A percentile compares a stretch with the other conserved stretches of the same genome.
These are phyloP conservation scores for Alentia gelatinosa DNA, from an alignment of 2,888 invertebrate genomes.

Conservation along the genomic window DNA sequence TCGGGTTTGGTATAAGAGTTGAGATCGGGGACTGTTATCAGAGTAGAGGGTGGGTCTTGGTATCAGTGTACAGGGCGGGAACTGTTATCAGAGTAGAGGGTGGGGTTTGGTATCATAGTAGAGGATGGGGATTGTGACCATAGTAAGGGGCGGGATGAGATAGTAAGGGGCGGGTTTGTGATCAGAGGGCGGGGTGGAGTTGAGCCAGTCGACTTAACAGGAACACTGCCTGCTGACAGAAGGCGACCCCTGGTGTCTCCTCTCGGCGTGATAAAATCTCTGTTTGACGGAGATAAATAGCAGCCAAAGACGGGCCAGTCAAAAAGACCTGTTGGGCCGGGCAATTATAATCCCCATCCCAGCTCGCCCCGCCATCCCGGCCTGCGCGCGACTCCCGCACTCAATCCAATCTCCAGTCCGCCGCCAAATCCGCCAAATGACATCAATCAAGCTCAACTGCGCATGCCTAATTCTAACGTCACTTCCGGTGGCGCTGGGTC, in stretches of 20 bases:
- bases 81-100: no score
- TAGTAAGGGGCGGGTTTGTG: neutral
- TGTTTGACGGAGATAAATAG: slow-evolving; percentile 14
- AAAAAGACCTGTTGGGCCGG: neutral
- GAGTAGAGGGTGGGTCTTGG: no score
- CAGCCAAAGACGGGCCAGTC: neutral
- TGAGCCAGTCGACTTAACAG: neutral
- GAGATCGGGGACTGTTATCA: no score
- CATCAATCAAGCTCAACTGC: slow-evolving; percentile 49
- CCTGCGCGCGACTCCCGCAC: no score
- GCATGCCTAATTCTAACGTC: slow-evolving; percentile 50
- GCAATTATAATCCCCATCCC: slow-evolving; percentile 30
- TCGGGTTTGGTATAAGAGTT: no score
- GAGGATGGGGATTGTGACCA: no score
- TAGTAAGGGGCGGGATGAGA: neutral
- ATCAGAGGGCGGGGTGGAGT: neutral
- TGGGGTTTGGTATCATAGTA: no score
- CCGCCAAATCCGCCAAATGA: slow-evolving; percentile 3
- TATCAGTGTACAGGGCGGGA: no score
- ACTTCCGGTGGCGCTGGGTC: slow-evolving; percentile 34
- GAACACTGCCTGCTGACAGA: neutral
- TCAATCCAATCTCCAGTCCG: slow-evolving; percentile 3
- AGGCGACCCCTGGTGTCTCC: neutral
- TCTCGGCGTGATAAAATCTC: neutral
- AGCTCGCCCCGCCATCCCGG: neutral